phyloP scores from a whole-genome alignment of 2,888 invertebrate genomes.

The Kryphioiulus occultus region DNA sequence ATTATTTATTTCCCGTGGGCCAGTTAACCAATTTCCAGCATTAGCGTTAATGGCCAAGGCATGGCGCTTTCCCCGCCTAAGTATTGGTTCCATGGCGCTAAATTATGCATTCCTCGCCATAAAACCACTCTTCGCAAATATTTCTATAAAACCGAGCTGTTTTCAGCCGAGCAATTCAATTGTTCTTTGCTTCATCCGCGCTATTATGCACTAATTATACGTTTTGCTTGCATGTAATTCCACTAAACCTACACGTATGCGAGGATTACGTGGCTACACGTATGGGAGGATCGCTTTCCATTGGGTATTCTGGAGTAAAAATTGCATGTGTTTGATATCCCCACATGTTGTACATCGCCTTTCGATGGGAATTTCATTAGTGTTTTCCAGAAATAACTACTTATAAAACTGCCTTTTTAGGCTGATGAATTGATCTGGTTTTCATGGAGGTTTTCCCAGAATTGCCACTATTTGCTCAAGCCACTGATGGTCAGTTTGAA shows the following conservation, averaged over 20 bases:
- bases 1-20: constrained; percentile 25
- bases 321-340: neutral
- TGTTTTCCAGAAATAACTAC: neutral
- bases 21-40: constrained; percentile 20
- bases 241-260: neutral
- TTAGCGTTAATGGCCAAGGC: constrained; percentile 8
- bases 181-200: constrained; percentile 24
- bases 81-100: neutral
- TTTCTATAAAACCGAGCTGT: constrained; percentile 26
- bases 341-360: neutral
- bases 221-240: constrained; percentile 15
- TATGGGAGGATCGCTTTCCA: neutral
- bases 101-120: constrained; percentile 10
- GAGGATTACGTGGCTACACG: too few relatives aligned
- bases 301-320: too few relatives aligned
- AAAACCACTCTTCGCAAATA: constrained; percentile 31
- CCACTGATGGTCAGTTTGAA: neutral
- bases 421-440: neutral
- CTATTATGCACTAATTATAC: constrained; percentile 22
- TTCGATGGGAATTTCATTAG: neutral
- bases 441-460: neutral
- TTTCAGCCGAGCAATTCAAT: constrained; percentile 7
- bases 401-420: neutral
- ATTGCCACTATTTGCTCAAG: neutral
- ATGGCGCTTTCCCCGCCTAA: neutral